A percentile compares a stretch with the other conserved stretches of the same genome.
Evolutionary conservation across 2,113 vertebrate species (phyloP).

Genomic region (Ginglymostoma cirratum): DNA sequence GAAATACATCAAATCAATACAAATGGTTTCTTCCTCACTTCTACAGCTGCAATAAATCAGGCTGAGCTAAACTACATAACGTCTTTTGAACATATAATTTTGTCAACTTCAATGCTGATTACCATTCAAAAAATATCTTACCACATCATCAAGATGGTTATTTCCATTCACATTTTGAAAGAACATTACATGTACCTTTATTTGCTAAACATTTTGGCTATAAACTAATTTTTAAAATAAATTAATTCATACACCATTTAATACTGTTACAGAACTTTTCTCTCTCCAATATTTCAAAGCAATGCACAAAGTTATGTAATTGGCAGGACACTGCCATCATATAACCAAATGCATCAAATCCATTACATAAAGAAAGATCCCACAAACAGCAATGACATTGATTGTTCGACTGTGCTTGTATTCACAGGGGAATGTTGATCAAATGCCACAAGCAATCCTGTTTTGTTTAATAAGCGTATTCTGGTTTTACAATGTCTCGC

Average conservation of each 20-base stretch:
- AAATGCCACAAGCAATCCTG: not conserved
- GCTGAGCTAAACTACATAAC: not conserved
- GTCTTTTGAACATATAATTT: not conserved
- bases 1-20: not conserved
- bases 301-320: not conserved
- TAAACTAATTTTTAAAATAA: not conserved
- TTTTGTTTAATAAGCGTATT: not conserved
- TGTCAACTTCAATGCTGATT: not conserved
- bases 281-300: not conserved
- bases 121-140: not conserved
- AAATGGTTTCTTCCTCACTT: not conserved
- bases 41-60: not conserved
- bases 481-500: not conserved
- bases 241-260: not conserved
- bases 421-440: not conserved
- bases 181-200: too few species aligned
- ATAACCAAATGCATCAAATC: not conserved
- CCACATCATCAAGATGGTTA: not conserved
- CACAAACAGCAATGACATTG: not conserved
- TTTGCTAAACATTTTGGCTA: constrained; percentile 3
- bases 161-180: not conserved
- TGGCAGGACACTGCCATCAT: not conserved
- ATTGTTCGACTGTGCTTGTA: not conserved
- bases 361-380: not conserved
- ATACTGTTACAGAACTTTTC: not conserved